Conservation (phyloP, 92 coral and sea anemone genomes). For the Chrysogorgia sp. region DNA sequence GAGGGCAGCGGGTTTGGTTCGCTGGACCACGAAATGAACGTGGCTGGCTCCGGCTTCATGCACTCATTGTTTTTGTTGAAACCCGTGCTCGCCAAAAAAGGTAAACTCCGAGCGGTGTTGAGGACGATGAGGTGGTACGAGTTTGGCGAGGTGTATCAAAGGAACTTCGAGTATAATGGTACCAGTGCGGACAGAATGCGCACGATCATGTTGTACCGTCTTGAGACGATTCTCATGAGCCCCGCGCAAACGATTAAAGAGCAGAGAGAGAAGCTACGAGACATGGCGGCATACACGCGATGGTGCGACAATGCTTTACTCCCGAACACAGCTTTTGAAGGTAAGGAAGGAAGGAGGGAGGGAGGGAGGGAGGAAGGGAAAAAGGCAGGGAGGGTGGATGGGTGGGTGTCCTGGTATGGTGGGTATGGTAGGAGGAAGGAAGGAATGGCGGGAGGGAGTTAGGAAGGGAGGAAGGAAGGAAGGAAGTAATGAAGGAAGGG, state of each 20-base stretch:
- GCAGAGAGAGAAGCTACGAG: conserved; percentile 51
- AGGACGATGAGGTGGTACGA: conserved; percentile 71
- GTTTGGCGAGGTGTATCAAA: conserved; percentile 75
- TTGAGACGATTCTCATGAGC: conserved; percentile 60
- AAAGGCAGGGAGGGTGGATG: no score
- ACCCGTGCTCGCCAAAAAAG: conserved; percentile 27
- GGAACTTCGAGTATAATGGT: conserved; percentile 64
- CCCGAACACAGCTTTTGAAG: conserved; percentile 56
- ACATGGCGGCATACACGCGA: conserved; percentile 60
- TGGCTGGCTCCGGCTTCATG: conserved; percentile 67
- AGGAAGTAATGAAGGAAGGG: no score
- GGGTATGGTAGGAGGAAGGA: no score
- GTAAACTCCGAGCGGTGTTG: conserved; percentile 33
- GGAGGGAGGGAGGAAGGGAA: no score
- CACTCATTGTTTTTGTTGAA: conserved; percentile 61
- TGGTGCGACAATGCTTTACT: conserved; percentile 71
- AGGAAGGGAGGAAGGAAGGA: no score
- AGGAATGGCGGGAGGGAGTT: no score
- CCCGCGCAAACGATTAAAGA: conserved; percentile 47
- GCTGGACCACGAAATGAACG: conserved; percentile 68
- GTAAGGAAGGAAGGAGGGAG: no score
- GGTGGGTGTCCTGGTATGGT: no score
- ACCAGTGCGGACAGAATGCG: conserved; percentile 80
- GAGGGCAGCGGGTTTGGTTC: conserved; percentile 82
- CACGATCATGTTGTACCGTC: conserved; percentile 62